These are phyloP conservation scores for Oreochromis grahami DNA, from an alignment of 2,797 vertebrate species.

Conservation along the genomic window DNA sequence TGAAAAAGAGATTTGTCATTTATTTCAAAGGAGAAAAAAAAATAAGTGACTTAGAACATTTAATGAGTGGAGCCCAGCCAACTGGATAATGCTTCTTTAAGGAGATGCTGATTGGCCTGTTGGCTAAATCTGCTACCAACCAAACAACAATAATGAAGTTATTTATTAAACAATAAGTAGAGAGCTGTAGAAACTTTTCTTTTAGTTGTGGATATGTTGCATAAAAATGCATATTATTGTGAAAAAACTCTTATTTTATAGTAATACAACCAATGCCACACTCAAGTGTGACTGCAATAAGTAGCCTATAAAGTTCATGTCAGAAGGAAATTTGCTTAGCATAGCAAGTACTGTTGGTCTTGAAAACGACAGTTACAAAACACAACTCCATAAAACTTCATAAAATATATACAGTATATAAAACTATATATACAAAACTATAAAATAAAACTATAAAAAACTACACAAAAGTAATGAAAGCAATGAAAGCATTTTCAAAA, in stretches of 20 bases:
- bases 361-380: neutral
- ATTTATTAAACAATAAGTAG: constrained; percentile 27
- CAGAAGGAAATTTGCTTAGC: neutral
- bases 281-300: neutral
- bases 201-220: neutral
- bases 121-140: constrained; percentile 18
- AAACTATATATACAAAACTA: neutral
- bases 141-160: constrained; percentile 5
- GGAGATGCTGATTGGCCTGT: constrained; percentile 54
- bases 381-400: neutral
- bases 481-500: neutral
- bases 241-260: neutral
- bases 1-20: constrained; percentile 20
- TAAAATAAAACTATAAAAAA: neutral
- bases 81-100: constrained; percentile 42
- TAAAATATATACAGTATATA: neutral
- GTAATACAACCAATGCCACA: neutral
- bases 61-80: constrained; percentile 38
- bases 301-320: neutral
- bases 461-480: neutral
- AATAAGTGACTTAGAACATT: constrained; percentile 43
- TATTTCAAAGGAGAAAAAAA: constrained; percentile 51
- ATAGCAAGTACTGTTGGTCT: neutral
- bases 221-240: neutral
- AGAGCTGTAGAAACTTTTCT: neutral